A percentile compares a stretch with the other conserved stretches of the same genome.
These are phyloP conservation scores for Lochmaea capreae DNA, from an alignment of 2,888 invertebrate species.

Conservation along the genomic window DNA sequence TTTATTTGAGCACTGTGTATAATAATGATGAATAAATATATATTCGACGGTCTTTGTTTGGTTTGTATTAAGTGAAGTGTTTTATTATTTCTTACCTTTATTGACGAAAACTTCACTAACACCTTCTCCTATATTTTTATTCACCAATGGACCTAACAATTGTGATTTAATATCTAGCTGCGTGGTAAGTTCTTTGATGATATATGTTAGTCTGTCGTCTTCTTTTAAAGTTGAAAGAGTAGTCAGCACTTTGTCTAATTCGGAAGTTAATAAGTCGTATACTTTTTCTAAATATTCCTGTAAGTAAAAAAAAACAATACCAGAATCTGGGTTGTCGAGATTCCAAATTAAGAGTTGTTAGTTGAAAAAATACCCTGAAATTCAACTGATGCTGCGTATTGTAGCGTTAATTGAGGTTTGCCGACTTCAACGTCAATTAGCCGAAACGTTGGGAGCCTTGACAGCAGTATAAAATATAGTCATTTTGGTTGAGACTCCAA, in stretches of 20 bases:
- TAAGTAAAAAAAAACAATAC: slow-evolving; percentile 3
- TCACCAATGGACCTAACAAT: slow-evolving; percentile 2
- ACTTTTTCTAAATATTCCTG: slow-evolving; percentile 20
- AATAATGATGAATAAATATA: too few species aligned
- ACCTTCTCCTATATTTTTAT: neutral
- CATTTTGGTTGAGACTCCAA: too few species aligned
- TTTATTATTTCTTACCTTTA: neutral
- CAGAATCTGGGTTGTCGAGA: too few species aligned
- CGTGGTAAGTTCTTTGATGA: slow-evolving; percentile 20
- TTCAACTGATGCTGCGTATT: too few species aligned
- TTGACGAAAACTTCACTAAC: neutral
- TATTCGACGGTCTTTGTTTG: too few species aligned
- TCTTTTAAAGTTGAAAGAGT: slow-evolving; percentile 22
- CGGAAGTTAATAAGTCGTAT: slow-evolving; percentile 8
- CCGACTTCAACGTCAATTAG: too few species aligned
- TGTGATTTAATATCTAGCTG: slow-evolving; percentile 12
- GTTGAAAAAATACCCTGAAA: neutral
- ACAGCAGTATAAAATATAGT: too few species aligned
- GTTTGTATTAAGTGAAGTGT: too few species aligned
- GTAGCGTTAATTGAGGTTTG: too few species aligned
- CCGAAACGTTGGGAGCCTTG: too few species aligned
- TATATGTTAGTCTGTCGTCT: slow-evolving; percentile 13
- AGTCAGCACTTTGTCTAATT: slow-evolving; percentile 19
- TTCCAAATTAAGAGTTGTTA: neutral
- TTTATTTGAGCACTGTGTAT: too few species aligned